Percentiles rank a stretch among this genome's conserved stretches.
Conservation (phyloP, 2,113 vertebrate genomes). For the Zosterops lateralis region DNA sequence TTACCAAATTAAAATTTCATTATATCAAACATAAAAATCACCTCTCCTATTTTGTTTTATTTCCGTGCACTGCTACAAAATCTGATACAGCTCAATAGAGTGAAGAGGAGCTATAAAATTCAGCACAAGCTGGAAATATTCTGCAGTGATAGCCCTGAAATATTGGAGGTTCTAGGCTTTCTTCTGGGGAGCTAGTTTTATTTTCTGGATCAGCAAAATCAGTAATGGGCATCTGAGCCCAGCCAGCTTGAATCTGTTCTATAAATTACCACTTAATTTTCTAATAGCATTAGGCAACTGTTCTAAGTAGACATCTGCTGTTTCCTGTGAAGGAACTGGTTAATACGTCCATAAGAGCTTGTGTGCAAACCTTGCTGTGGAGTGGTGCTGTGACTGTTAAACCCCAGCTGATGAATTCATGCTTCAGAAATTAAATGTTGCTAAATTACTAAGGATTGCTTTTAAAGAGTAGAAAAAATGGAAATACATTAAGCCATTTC, state of each 20-base stretch:
- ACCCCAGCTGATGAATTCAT: neutral
- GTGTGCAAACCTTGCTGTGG: neutral
- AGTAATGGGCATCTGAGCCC: neutral
- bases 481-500: neutral
- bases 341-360: neutral
- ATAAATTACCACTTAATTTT: slow-evolving; percentile 46
- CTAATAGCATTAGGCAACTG: slow-evolving; percentile 24
- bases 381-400: neutral
- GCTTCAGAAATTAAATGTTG: neutral
- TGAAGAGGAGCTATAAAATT: neutral
- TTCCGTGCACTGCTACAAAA: neutral
- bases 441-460: neutral
- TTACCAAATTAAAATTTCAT: neutral
- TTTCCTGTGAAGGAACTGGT: neutral
- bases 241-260: neutral
- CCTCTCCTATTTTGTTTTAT: neutral
- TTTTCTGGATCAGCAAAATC: neutral
- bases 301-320: neutral
- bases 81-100: neutral
- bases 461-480: neutral
- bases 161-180: neutral
- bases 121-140: too few species aligned
- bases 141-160: neutral
- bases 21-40: neutral
- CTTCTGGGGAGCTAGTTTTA: neutral